phyloP scores from a whole-genome alignment of 2,113 vertebrate genomes.

The Mixornis gularis region DNA sequence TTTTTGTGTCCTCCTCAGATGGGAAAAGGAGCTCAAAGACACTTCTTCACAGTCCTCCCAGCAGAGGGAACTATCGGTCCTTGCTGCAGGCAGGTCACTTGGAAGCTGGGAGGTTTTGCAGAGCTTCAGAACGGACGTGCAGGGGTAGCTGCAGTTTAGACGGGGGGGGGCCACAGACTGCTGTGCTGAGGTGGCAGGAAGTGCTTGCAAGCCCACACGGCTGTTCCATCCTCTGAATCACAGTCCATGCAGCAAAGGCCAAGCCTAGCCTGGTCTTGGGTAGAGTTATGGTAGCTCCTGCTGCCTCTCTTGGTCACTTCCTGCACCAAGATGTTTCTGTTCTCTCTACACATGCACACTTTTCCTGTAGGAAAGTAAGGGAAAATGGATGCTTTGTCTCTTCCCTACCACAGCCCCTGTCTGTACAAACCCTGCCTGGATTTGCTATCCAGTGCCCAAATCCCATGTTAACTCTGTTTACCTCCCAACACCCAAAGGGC shows the following conservation, averaged over 20 bases:
- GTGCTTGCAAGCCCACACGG: not conserved
- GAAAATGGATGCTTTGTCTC: not conserved
- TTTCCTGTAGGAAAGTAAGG: not conserved
- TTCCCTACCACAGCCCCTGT: not conserved
- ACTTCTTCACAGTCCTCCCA: conserved; percentile 32
- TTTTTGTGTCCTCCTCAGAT: not conserved
- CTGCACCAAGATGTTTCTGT: not conserved
- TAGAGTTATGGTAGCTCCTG: not conserved
- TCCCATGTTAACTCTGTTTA: not conserved
- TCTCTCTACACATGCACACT: not conserved
- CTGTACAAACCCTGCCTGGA: not conserved
- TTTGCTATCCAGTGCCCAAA: not conserved
- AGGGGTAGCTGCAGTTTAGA: not conserved
- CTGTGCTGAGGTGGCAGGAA: not conserved
- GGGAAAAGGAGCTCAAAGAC: not conserved
- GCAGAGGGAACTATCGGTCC: conserved; percentile 35
- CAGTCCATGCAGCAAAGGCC: not conserved
- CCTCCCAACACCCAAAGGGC: not conserved
- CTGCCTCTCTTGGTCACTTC: not conserved
- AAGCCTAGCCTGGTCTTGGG: not conserved
- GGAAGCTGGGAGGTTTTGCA: not conserved
- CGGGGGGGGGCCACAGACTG: not conserved
- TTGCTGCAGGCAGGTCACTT: not conserved
- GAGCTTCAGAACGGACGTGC: not conserved
- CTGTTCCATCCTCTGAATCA: not conserved